phyloP scores from a whole-genome alignment of 2,888 invertebrate genomes.

The Synergus itoensis region DNA sequence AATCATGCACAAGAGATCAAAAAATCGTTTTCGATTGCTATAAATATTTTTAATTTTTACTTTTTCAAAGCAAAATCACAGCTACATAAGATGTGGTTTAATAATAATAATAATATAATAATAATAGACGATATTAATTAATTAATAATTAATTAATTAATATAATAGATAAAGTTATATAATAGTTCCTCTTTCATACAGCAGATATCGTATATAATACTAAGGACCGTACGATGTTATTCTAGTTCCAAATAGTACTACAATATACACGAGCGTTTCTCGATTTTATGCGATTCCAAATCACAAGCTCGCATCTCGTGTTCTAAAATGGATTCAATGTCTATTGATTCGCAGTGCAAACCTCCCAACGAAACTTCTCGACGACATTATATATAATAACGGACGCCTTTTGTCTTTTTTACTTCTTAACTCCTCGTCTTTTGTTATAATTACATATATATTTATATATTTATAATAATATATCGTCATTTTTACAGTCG shows the following conservation, averaged over 20 bases:
- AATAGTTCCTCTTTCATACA: conserved; percentile 74
- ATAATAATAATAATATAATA: conserved; percentile 68
- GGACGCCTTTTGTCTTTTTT: conserved; percentile 37
- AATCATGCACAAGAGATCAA: not conserved
- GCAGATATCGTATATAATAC: conserved; percentile 65
- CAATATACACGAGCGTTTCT: conserved; percentile 46
- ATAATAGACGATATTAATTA: conserved; percentile 68
- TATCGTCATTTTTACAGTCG: conserved; percentile 43
- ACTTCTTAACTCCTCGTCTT: conserved; percentile 28
- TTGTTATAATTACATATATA: conserved; percentile 51
- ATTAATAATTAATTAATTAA: conserved; percentile 61
- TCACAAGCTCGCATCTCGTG: conserved; percentile 13
- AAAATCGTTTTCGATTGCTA: conserved; percentile 66
- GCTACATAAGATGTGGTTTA: conserved; percentile 77
- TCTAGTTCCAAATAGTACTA: conserved; percentile 62
- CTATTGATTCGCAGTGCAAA: conserved; percentile 41
- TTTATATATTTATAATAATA: conserved; percentile 49
- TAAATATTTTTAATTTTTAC: conserved; percentile 78
- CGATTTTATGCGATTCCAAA: conserved; percentile 44
- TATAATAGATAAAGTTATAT: conserved; percentile 75
- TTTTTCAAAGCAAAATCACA: conserved; percentile 78
- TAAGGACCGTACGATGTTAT: conserved; percentile 67
- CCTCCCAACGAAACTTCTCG: conserved; percentile 25
- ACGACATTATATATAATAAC: conserved; percentile 42
- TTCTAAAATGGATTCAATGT: conserved; percentile 38